Percentiles rank a stretch among this genome's conserved stretches.
Conservation (phyloP, 2,113 vertebrate species). For the Clupea harengus region DNA sequence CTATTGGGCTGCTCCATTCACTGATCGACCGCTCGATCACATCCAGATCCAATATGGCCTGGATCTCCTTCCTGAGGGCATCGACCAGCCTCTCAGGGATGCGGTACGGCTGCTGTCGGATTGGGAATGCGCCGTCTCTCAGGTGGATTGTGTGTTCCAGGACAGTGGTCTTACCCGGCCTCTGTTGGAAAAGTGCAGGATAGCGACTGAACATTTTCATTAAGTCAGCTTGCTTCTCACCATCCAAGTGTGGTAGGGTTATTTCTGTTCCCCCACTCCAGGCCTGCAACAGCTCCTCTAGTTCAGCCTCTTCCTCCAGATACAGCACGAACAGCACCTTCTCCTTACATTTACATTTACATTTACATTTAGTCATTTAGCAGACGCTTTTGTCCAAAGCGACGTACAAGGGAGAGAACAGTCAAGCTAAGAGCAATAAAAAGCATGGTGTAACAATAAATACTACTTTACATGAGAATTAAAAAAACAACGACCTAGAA, state of each 20-base stretch:
- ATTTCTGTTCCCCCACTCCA: neutral
- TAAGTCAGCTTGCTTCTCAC: neutral
- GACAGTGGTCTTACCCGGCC: neutral
- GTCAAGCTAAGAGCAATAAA: too few relatives aligned
- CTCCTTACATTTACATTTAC: too few relatives aligned
- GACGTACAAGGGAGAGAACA: too few relatives aligned
- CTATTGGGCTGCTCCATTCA: neutral
- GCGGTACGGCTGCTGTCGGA: neutral
- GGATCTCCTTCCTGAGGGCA: neutral
- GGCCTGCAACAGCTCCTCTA: neutral
- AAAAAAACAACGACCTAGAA: too few relatives aligned
- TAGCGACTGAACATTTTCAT: neutral
- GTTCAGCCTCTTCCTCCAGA: neutral
- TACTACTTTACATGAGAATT: too few relatives aligned
- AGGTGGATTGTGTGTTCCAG: slow-evolving; percentile 8
- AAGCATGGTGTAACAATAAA: too few relatives aligned
- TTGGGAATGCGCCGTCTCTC: neutral
- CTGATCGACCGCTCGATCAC: neutral
- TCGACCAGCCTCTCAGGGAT: slow-evolving; percentile 12
- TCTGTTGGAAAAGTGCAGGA: neutral
- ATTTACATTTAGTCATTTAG: too few relatives aligned
- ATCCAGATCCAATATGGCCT: neutral
- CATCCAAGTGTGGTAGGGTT: neutral
- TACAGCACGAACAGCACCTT: neutral
- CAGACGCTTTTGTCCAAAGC: too few relatives aligned